Conservation (phyloP, 2,797 vertebrate genomes). For the Cygnus olor region DNA sequence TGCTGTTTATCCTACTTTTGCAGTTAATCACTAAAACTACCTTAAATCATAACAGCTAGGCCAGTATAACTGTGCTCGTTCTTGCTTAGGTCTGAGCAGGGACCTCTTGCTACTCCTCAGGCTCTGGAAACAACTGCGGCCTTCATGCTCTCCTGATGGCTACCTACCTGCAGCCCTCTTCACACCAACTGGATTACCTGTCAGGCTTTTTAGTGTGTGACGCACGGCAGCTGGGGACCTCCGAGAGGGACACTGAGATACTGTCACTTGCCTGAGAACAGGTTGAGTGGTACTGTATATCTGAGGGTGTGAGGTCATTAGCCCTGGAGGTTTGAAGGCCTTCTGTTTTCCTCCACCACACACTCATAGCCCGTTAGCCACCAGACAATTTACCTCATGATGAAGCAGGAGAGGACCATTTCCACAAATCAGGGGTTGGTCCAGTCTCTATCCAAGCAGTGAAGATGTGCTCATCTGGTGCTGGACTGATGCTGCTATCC, state of each 20-base stretch:
- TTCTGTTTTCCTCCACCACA: fast-evolving
- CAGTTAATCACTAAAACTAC: neutral
- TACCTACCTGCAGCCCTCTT: neutral
- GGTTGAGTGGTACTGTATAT: neutral
- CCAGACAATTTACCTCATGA: neutral
- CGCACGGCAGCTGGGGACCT: neutral
- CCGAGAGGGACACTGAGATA: neutral
- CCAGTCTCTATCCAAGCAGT: neutral
- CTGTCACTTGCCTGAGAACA: neutral
- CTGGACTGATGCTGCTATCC: neutral
- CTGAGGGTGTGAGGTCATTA: neutral
- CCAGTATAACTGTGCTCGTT: neutral
- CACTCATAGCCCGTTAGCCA: neutral
- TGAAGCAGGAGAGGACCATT: neutral
- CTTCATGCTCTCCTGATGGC: neutral
- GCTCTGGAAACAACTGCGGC: neutral
- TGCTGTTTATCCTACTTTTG: neutral
- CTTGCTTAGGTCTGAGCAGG: neutral
- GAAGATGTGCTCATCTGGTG: neutral
- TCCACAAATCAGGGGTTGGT: neutral
- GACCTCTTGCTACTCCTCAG: neutral
- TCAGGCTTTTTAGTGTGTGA: neutral
- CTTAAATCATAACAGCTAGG: neutral
- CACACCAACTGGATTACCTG: fast-evolving
- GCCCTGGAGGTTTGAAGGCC: neutral